These are phyloP conservation scores for Haliclona indistincta DNA, from an alignment of 37 sponge, comb jelly and placozoan genomes.

Conservation along the genomic window DNA sequence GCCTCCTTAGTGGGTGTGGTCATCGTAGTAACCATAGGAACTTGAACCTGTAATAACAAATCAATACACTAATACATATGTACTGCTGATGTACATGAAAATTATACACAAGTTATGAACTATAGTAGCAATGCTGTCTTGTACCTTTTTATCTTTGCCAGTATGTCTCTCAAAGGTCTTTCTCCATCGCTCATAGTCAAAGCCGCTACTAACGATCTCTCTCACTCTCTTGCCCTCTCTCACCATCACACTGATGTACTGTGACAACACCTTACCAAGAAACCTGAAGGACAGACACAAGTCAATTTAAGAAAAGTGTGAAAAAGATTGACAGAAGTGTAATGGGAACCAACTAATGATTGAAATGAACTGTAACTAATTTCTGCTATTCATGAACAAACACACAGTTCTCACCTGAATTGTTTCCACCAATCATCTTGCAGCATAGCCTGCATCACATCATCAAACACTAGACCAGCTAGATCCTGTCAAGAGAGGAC, in stretches of 20 bases:
- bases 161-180: slow-evolving; percentile 29
- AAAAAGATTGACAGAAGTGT: too few species aligned
- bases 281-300: slow-evolving; percentile 39
- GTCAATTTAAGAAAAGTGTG: too few species aligned
- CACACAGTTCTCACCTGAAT: slow-evolving; percentile 70
- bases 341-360: too few species aligned
- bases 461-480: slow-evolving; percentile 78
- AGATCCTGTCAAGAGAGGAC: slow-evolving; percentile 53
- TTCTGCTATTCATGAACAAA: not conserved
- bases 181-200: slow-evolving; percentile 75
- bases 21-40: not conserved
- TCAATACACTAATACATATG: too few species aligned
- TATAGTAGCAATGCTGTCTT: too few species aligned
- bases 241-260: slow-evolving; percentile 66
- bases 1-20: slow-evolving; percentile 48
- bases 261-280: slow-evolving; percentile 74
- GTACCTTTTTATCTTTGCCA: too few species aligned
- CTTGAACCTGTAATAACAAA: too few species aligned
- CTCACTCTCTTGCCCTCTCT: slow-evolving; percentile 18
- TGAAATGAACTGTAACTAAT: not conserved
- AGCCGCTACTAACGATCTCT: slow-evolving; percentile 33
- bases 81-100: too few species aligned
- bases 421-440: slow-evolving; percentile 50
- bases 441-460: slow-evolving; percentile 54
- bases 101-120: too few species aligned